A percentile compares a stretch with the other conserved stretches of the same genome.
phyloP scores from a whole-genome alignment of 37 sponge, comb jelly and placozoan genomes.

The Petrosia ficiformis region DNA sequence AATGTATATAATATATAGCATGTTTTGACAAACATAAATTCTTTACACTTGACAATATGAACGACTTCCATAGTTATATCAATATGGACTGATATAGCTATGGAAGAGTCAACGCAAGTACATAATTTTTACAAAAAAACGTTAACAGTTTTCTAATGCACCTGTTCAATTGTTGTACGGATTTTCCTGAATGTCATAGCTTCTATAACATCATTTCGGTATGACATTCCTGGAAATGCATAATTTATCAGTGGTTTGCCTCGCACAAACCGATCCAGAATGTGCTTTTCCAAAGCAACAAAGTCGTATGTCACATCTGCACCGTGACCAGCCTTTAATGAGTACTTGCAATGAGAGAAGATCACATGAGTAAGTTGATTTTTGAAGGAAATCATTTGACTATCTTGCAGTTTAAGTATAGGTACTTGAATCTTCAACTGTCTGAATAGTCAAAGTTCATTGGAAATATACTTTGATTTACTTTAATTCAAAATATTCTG shows the following conservation, averaged over 20 bases:
- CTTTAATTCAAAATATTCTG: background rate
- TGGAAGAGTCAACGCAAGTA: no score
- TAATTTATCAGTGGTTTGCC: slow-evolving; percentile 20
- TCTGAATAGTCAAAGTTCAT: background rate
- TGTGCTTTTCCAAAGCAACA: slow-evolving; percentile 38
- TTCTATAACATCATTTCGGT: background rate
- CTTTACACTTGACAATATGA: no score
- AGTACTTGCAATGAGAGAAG: slow-evolving; percentile 37
- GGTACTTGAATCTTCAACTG: background rate
- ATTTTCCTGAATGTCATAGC: background rate
- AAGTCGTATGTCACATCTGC: slow-evolving; percentile 28
- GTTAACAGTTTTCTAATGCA: no score
- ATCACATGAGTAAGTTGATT: slow-evolving; percentile 21
- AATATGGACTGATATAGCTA: no score
- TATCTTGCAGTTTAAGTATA: background rate
- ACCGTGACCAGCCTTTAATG: slow-evolving; percentile 31
- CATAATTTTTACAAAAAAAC: no score
- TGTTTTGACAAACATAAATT: no score
- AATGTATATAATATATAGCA: no score
- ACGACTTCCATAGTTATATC: no score
- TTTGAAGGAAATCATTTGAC: slow-evolving; percentile 28
- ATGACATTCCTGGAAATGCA: slow-evolving; percentile 1
- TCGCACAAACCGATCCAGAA: slow-evolving; percentile 27
- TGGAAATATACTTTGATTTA: background rate
- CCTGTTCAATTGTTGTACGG: background rate